phyloP scores from a whole-genome alignment of 1,140 invertebrate genomes.

The Drosophila littoralis region DNA sequence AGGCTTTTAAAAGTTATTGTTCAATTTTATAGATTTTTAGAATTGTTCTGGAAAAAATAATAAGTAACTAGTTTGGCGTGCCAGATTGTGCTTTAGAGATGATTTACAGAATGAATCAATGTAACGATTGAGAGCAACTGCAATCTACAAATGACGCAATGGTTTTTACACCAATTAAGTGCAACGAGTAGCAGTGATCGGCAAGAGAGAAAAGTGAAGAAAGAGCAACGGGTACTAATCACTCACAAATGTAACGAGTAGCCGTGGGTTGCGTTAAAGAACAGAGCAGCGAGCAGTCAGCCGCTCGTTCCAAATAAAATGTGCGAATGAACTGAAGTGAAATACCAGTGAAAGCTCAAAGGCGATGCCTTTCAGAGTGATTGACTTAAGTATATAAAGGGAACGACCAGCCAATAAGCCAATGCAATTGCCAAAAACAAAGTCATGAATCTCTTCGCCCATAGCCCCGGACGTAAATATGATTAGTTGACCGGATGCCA shows the following conservation, averaged over 20 bases:
- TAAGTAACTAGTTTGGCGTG: too few relatives aligned
- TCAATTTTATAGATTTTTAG: not conserved
- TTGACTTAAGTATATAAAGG: constrained; percentile 7
- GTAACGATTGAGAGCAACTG: not conserved
- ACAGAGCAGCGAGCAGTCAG: too few relatives aligned
- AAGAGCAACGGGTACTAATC: too few relatives aligned
- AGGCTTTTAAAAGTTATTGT: not conserved
- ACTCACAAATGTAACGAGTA: not conserved
- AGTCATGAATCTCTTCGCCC: not conserved
- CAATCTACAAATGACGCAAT: too few relatives aligned
- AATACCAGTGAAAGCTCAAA: not conserved
- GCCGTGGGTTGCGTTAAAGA: too few relatives aligned
- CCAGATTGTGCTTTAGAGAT: too few relatives aligned
- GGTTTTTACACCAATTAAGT: not conserved
- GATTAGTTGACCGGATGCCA: constrained; percentile 22
- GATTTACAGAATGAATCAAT: too few relatives aligned
- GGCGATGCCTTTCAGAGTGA: not conserved
- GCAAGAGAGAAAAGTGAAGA: too few relatives aligned
- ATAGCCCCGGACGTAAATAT: constrained; percentile 16
- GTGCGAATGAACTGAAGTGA: not conserved
- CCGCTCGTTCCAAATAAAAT: too few relatives aligned
- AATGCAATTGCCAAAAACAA: constrained; percentile 14
- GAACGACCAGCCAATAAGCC: constrained; percentile 2
- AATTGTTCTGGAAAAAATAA: too few relatives aligned
- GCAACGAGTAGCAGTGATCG: too few relatives aligned